phyloP scores from a whole-genome alignment of 2,113 vertebrate genomes.

The Passer domesticus region DNA sequence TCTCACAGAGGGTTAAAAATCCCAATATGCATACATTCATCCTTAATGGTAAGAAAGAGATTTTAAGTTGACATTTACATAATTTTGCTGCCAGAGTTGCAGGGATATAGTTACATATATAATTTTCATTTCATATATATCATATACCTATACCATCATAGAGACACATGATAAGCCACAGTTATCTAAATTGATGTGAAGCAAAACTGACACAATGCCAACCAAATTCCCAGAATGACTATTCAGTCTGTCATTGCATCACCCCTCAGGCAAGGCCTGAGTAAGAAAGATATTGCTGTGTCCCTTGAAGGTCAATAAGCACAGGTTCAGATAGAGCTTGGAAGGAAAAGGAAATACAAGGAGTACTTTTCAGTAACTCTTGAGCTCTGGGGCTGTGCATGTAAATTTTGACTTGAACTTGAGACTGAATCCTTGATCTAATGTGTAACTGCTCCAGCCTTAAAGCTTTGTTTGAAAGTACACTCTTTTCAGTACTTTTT shows the following conservation, averaged over 20 bases:
- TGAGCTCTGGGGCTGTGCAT: not conserved
- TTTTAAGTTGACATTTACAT: not conserved
- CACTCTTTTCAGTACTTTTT: not conserved
- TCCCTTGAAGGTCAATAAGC: conserved; percentile 10
- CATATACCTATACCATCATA: not conserved
- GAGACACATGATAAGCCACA: not conserved
- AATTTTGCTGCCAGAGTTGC: not conserved
- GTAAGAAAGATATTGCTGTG: not conserved
- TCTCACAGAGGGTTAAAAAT: not conserved
- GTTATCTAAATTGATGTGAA: conserved; percentile 3
- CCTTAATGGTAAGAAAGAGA: not conserved
- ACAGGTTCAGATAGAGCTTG: not conserved
- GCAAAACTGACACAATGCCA: conserved; percentile 39
- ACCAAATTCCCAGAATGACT: conserved; percentile 4
- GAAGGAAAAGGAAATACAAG: not conserved
- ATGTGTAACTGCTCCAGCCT: not conserved
- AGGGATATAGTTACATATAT: not conserved
- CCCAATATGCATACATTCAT: not conserved
- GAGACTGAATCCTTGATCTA: not conserved
- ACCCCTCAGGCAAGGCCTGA: not conserved
- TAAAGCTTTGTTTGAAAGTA: not conserved
- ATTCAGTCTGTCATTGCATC: not conserved
- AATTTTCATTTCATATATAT: not conserved
- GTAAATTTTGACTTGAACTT: not conserved
- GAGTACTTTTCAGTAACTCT: not conserved